Evolutionary conservation across 2,888 invertebrate genomes (phyloP).

Genomic region (Tolmerus cingulatus): DNA sequence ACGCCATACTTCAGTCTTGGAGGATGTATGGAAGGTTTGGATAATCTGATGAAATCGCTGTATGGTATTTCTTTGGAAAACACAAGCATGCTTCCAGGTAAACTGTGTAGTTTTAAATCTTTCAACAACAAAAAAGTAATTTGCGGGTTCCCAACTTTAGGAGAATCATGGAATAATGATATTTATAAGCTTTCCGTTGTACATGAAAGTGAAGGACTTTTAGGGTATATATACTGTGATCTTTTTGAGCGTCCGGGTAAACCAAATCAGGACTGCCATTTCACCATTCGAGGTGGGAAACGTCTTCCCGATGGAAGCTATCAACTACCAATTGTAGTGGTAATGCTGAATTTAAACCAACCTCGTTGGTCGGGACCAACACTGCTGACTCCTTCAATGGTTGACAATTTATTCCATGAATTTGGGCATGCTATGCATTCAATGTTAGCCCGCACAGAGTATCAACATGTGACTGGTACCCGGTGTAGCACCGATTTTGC

Average conservation of each 20-base stretch:
- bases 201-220: slow-evolving; percentile 78
- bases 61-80: slow-evolving; percentile 82
- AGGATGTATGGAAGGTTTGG: slow-evolving; percentile 96
- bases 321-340: slow-evolving; percentile 90
- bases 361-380: slow-evolving; percentile 80
- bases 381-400: slow-evolving; percentile 80
- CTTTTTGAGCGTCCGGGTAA: slow-evolving; percentile 92
- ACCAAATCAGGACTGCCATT: slow-evolving; percentile 97
- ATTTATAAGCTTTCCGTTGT: slow-evolving; percentile 93
- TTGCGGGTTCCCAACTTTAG: slow-evolving; percentile 55
- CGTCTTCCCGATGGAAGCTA: slow-evolving; percentile 79
- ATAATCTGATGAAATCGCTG: slow-evolving; percentile 81
- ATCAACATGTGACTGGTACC: slow-evolving; percentile 98
- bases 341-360: slow-evolving; percentile 86
- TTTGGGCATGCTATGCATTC: slow-evolving; percentile 99
- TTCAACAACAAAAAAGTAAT: not conserved
- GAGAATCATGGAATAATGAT: slow-evolving; percentile 88
- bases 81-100: slow-evolving; percentile 74
- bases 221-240: slow-evolving; percentile 98
- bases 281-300: slow-evolving; percentile 95
- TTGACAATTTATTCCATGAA: slow-evolving; percentile 98
- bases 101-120: not conserved
- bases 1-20: slow-evolving; percentile 91
- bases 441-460: slow-evolving; percentile 92
- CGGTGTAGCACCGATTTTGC: slow-evolving; percentile 97